phyloP scores from a whole-genome alignment of 2,888 invertebrate species.

The Philereme transversata region DNA sequence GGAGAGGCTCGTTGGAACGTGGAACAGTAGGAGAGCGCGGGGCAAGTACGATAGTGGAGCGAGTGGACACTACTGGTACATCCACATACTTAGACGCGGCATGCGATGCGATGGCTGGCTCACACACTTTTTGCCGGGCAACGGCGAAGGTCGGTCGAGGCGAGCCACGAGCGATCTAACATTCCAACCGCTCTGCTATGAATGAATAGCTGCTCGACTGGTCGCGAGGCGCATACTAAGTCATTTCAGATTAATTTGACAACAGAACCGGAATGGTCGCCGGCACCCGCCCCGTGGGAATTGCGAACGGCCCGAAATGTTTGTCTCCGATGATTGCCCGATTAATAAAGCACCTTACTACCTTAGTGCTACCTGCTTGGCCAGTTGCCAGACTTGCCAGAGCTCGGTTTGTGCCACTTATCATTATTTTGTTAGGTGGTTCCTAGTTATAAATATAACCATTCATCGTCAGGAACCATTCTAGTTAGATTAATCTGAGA shows the following conservation, averaged over 20 bases:
- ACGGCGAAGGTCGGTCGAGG: slow-evolving; percentile 72
- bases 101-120: slow-evolving; percentile 42
- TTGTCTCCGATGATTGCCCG: slow-evolving; percentile 69
- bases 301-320: slow-evolving; percentile 59
- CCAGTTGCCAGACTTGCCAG: too few species aligned
- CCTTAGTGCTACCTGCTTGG: too few species aligned
- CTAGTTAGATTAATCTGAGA: too few species aligned
- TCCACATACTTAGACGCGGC: slow-evolving; percentile 65
- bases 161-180: slow-evolving; percentile 78
- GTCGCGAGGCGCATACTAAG: slow-evolving; percentile 75
- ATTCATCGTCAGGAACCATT: too few species aligned
- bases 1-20: too few species aligned
- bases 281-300: slow-evolving; percentile 80
- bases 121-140: slow-evolving; percentile 62
- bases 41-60: slow-evolving; percentile 15
- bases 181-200: slow-evolving; percentile 74
- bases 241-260: slow-evolving; percentile 81
- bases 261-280: slow-evolving; percentile 79
- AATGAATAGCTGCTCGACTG: slow-evolving; percentile 81
- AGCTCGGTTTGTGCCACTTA: too few species aligned
- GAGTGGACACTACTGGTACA: slow-evolving; percentile 36
- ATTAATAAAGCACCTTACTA: slow-evolving; percentile 35
- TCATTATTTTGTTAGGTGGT: too few species aligned
- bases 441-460: too few species aligned
- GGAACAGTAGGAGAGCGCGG: slow-evolving; percentile 2